These are phyloP conservation scores for Etheostoma cragini DNA, from an alignment of 2,113 vertebrate species.

Conservation along the genomic window DNA sequence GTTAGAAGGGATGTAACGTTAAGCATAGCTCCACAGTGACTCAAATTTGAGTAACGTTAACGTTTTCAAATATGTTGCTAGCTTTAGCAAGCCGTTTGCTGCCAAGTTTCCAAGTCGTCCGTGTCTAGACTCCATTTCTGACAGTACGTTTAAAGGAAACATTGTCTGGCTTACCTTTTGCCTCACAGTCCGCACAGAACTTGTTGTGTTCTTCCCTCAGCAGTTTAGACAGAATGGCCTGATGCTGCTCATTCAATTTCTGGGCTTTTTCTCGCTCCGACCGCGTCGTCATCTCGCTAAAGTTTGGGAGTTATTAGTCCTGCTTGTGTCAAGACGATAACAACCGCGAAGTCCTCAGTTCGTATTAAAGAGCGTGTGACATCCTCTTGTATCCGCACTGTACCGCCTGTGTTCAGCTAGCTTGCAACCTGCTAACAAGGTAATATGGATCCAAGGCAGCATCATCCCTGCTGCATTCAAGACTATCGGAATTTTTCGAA, in stretches of 20 bases:
- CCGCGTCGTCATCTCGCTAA: constrained; percentile 89
- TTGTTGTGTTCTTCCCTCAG: constrained; percentile 95
- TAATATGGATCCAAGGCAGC: constrained; percentile 49
- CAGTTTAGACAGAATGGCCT: constrained; percentile 93
- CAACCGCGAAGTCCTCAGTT: constrained; percentile 11
- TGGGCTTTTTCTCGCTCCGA: constrained; percentile 95
- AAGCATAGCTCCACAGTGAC: constrained; percentile 2
- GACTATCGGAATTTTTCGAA: constrained; percentile 54
- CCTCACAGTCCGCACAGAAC: constrained; percentile 96
- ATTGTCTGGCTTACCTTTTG: constrained; percentile 86
- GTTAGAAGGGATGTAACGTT: neutral
- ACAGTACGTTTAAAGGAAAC: neutral
- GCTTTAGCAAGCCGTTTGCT: constrained; percentile 20
- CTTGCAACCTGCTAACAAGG: constrained; percentile 64
- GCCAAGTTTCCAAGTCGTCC: neutral
- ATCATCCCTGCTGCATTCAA: constrained; percentile 66
- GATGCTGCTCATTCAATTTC: constrained; percentile 97
- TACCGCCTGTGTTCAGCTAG: constrained; percentile 26
- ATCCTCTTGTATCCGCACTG: constrained; percentile 29
- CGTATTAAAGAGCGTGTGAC: constrained; percentile 39
- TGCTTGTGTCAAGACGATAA: neutral
- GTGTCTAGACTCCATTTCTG: neutral
- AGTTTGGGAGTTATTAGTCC: constrained; percentile 5
- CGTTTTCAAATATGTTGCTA: constrained; percentile 19
- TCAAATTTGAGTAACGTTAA: constrained; percentile 1